Evolutionary conservation across 2,797 vertebrate genomes (phyloP).

Genomic region (Acropternis orthonyx): DNA sequence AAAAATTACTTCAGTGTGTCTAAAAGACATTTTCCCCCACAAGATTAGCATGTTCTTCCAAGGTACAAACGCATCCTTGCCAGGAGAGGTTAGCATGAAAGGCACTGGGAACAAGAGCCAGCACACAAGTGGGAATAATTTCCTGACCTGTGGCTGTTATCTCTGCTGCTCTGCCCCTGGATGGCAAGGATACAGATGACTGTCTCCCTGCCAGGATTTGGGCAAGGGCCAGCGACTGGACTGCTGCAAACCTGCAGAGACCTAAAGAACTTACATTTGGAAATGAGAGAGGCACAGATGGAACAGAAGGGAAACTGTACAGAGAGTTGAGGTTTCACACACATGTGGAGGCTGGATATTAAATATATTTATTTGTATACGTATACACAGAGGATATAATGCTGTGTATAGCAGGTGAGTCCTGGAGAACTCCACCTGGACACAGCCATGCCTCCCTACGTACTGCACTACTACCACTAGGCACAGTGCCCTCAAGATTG

Average conservation of each 20-base stretch:
- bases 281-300: background rate
- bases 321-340: background rate
- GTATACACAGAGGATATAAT: background rate
- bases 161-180: background rate
- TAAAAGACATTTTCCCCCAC: background rate
- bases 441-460: background rate
- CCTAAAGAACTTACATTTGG: background rate
- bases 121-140: background rate
- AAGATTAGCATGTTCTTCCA: background rate
- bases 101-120: background rate
- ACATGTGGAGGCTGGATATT: background rate
- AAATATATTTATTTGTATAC: background rate
- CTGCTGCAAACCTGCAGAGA: background rate
- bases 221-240: background rate
- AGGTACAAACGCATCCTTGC: background rate
- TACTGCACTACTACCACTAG: background rate
- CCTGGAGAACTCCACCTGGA: background rate
- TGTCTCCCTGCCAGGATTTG: background rate
- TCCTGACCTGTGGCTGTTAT: background rate
- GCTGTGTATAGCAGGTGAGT: background rate
- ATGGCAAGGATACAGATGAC: background rate
- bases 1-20: background rate
- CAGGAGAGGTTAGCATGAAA: background rate
- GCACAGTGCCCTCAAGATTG: background rate
- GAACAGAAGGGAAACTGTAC: background rate